phyloP scores from a whole-genome alignment of 2,797 vertebrate genomes.

The Eospalax fontanierii region DNA sequence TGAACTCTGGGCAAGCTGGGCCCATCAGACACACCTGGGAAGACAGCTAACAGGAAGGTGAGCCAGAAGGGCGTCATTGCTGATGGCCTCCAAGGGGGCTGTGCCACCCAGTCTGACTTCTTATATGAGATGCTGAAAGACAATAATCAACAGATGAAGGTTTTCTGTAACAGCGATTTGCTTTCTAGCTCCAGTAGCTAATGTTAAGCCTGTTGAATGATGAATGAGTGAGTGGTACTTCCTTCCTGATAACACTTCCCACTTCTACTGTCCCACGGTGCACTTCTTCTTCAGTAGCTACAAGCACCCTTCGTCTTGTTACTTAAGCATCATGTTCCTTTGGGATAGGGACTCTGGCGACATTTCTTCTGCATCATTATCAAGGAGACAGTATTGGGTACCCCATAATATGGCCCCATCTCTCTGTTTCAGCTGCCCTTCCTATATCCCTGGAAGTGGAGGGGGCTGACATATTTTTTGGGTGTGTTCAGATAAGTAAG shows the following conservation, averaged over 20 bases:
- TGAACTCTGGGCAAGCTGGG: neutral
- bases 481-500: neutral
- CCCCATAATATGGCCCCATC: neutral
- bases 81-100: neutral
- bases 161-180: neutral
- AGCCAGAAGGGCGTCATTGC: constrained; percentile 49
- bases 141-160: neutral
- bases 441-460: neutral
- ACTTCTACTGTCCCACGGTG: too few species aligned
- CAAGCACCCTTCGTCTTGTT: neutral
- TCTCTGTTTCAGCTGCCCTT: neutral
- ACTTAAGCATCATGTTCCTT: neutral
- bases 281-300: neutral
- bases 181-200: neutral
- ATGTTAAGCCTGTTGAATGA: neutral
- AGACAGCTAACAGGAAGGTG: constrained; percentile 73
- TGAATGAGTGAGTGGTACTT: neutral
- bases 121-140: constrained; percentile 72
- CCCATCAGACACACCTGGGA: constrained; percentile 66
- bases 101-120: neutral
- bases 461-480: neutral
- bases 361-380: neutral
- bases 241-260: neutral
- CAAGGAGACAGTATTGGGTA: neutral
- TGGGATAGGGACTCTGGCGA: neutral